Percentiles rank a stretch among this genome's conserved stretches.
phyloP scores from a whole-genome alignment of 2,113 vertebrate genomes.

The Neoarius graeffei region DNA sequence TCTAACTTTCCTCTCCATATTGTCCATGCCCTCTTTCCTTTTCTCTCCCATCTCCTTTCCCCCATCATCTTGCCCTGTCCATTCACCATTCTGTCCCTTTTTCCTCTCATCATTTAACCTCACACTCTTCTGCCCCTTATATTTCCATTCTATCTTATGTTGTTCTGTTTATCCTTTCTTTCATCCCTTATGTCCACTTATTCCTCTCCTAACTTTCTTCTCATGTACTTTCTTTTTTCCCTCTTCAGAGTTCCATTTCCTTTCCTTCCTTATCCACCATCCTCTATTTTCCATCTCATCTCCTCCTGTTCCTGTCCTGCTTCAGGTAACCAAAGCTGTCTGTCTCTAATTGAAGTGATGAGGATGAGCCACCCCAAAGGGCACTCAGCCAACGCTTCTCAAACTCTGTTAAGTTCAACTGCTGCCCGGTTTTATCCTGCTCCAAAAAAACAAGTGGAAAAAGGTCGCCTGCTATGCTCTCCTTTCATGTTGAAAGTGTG shows the following conservation, averaged over 20 bases:
- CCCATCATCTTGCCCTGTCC: too few relatives aligned
- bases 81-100: neutral
- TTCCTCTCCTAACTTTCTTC: neutral
- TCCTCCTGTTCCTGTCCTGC: neutral
- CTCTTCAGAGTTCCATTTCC: neutral
- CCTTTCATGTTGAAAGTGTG: neutral
- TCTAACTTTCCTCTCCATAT: neutral
- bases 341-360: slow-evolving; percentile 60
- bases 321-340: slow-evolving; percentile 59
- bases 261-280: slow-evolving; percentile 1
- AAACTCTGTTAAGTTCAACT: slow-evolving; percentile 44
- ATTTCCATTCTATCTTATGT: neutral
- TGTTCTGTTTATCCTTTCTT: neutral
- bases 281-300: neutral
- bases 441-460: neutral
- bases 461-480: neutral
- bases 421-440: slow-evolving; percentile 9
- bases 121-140: neutral
- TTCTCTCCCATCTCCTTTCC: neutral
- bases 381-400: slow-evolving; percentile 31
- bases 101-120: neutral
- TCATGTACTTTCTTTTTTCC: neutral
- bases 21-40: neutral
- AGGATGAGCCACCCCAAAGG: slow-evolving; percentile 45
- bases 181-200: neutral